phyloP scores from a whole-genome alignment of 2,797 vertebrate genomes.

The Scleropages formosus region DNA sequence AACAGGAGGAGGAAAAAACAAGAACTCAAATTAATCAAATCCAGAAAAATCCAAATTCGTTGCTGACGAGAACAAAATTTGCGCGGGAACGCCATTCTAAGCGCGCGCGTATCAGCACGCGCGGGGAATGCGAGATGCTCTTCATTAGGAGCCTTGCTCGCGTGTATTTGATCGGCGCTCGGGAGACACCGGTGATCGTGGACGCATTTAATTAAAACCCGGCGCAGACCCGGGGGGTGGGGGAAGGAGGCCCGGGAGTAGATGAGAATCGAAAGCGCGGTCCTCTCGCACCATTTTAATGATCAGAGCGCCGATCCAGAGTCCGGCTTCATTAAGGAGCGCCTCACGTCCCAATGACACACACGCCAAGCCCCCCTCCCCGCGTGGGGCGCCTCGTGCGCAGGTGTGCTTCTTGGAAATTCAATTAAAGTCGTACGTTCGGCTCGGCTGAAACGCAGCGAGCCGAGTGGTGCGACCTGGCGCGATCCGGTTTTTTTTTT shows the following conservation, averaged over 20 bases:
- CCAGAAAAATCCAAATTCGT: neutral
- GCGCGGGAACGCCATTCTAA: neutral
- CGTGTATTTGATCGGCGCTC: slow-evolving; percentile 2
- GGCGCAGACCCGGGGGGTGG: slow-evolving; percentile 1
- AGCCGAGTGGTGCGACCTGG: neutral
- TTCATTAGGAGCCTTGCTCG: neutral
- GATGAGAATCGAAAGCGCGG: slow-evolving; percentile 14
- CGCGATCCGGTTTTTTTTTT: too few species aligned
- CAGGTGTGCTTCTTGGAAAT: slow-evolving; percentile 27
- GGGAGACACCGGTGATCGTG: slow-evolving; percentile 19
- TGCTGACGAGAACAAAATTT: neutral
- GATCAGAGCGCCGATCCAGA: slow-evolving; percentile 24
- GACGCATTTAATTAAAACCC: slow-evolving; percentile 32
- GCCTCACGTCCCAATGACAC: slow-evolving; percentile 32
- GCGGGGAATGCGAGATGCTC: neutral
- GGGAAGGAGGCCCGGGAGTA: neutral
- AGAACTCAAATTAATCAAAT: neutral
- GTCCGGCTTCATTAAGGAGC: slow-evolving; percentile 14
- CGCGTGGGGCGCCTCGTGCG: slow-evolving; percentile 5
- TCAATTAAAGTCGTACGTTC: slow-evolving; percentile 29
- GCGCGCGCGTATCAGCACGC: neutral
- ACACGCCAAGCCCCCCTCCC: too few species aligned
- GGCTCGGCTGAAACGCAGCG: neutral
- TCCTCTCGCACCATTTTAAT: slow-evolving; percentile 30
- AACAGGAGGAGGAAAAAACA: too few species aligned